Base-by-base conservation (phyloP, 2,888 invertebrate species). In the Eupithecia abbreviata region DNA sequence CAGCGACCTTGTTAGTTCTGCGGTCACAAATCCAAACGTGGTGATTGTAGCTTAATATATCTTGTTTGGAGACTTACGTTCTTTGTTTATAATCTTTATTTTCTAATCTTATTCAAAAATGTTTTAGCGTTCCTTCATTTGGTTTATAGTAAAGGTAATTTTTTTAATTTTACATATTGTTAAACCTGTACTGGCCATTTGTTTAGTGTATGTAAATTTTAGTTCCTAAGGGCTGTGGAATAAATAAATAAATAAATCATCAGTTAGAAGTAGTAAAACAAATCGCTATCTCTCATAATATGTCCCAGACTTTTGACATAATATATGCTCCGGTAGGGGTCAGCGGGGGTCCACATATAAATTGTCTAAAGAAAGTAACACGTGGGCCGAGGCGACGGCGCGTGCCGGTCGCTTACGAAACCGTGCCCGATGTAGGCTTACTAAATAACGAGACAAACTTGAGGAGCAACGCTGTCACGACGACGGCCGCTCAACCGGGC, bases 301-400 rank as follows among this genome's bases (percentile, higher is more conserved):
- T 49, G 68, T 13, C 15, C 71, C 71, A 70, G 47, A 58, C 9
- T 45, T 75, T 76, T 58, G 9, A 30, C 30, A 30, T 30, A 30
- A 30, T 12, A 49, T 47, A 67, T 77, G 84, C 82, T 83, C 81
- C 82, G 80, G 84, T 83, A 85, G 84, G 81, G 84, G 83, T 84
- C 85, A 86, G 84, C 84, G 84, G 85, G 84, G 86, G 83, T 83
- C 85, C 85, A 84, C 85, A 89, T 89, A 90, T 89, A 89, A 87
- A 88, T 90, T 90, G 90, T 87, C 85, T 87, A 89, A 90, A 92
- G 92, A 92, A 92, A 92, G 90, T 89, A 74, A 30, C 86, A 89
- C 86, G 93, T 92, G 91, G 93, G 92, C 78, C 55, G 80, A 7
- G 7, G 43, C 55, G 79, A n/a, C 65, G 88, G 88, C 93, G 88